Percentiles rank a stretch among this genome's conserved stretches.
phyloP scores from a whole-genome alignment of 2,797 vertebrate species.

The Sus cebifrons region DNA sequence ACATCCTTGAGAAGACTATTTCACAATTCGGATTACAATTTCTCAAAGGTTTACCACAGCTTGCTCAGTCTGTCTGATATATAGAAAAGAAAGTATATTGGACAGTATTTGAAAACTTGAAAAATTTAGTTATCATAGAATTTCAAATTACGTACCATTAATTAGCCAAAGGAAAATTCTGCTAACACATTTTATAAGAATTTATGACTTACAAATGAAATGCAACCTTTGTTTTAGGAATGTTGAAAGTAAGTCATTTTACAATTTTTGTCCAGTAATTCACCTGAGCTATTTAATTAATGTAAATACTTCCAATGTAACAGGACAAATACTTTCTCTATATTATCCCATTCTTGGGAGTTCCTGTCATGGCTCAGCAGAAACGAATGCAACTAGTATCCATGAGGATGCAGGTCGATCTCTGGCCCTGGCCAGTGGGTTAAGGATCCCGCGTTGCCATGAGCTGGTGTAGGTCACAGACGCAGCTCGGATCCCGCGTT shows the following conservation, averaged over 20 bases:
- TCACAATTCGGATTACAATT: neutral
- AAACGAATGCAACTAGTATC: too few species aligned
- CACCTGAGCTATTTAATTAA: neutral
- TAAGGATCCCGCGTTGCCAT: too few species aligned
- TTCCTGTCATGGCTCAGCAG: too few species aligned
- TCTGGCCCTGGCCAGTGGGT: too few species aligned
- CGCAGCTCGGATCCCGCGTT: too few species aligned
- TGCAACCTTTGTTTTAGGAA: neutral
- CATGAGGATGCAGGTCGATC: too few species aligned
- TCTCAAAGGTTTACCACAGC: constrained; percentile 18
- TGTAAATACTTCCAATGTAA: constrained; percentile 48
- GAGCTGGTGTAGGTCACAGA: too few species aligned
- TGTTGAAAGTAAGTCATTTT: neutral
- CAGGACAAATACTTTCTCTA: neutral
- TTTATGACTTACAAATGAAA: constrained; percentile 7
- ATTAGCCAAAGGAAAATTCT: constrained; percentile 16
- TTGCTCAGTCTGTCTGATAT: neutral
- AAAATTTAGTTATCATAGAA: neutral
- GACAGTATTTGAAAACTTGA: constrained; percentile 21
- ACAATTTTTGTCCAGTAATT: constrained; percentile 23
- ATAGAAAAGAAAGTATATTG: neutral
- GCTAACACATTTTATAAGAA: constrained; percentile 16
- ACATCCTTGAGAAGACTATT: neutral
- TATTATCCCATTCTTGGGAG: neutral
- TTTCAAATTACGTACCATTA: constrained; percentile 40